Evolutionary conservation across 1,140 invertebrate species (phyloP).

Genomic region (Hetaerina americana): DNA sequence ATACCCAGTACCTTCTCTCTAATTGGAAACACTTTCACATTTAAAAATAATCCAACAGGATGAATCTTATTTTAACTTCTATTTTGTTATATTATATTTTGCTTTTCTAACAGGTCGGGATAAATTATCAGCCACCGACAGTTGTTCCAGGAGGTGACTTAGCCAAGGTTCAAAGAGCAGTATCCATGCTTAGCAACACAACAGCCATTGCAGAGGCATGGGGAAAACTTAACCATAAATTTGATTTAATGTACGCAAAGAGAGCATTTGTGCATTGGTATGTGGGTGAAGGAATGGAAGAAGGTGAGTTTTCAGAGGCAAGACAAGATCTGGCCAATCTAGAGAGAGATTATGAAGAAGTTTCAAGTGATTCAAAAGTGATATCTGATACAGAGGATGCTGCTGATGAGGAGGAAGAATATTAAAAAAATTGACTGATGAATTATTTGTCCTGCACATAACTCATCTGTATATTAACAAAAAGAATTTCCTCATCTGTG

Average conservation of each 20-base stretch:
- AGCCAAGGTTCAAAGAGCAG: conserved; percentile 36
- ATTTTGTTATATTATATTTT: background rate
- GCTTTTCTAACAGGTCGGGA: conserved; percentile 24
- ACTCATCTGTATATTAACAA: too few species aligned
- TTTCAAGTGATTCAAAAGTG: conserved; percentile 26
- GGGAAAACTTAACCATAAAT: conserved; percentile 41
- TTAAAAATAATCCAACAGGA: background rate
- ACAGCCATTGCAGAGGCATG: conserved; percentile 38
- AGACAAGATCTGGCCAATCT: conserved; percentile 43
- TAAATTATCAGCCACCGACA: conserved; percentile 40
- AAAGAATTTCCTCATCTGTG: too few species aligned
- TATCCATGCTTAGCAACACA: conserved; percentile 17
- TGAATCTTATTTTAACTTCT: background rate
- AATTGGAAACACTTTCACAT: background rate
- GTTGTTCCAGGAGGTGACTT: conserved; percentile 36
- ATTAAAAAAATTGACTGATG: too few species aligned
- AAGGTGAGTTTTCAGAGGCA: conserved; percentile 44
- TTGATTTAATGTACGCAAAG: conserved; percentile 44
- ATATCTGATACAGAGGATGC: background rate
- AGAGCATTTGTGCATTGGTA: conserved; percentile 46
- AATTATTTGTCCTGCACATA: too few species aligned
- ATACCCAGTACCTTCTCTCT: background rate
- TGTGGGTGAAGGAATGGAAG: conserved; percentile 43
- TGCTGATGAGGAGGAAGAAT: too few species aligned
- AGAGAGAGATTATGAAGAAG: conserved; percentile 42